Evolutionary conservation across 2,797 vertebrate genomes (phyloP).

Genomic region (Moxostoma hubbsi): DNA sequence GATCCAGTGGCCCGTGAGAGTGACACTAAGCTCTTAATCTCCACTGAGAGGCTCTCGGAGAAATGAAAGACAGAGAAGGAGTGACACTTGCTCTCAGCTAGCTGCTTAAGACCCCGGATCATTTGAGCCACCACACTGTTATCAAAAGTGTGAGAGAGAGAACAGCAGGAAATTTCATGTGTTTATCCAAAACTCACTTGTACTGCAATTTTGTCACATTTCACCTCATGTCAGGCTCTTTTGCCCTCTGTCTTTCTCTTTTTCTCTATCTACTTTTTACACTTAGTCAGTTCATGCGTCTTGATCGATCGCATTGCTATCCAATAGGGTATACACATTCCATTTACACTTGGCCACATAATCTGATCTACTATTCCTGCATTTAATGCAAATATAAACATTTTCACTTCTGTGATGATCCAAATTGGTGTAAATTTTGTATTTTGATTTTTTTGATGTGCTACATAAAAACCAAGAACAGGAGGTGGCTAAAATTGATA

Average conservation of each 20-base stretch:
- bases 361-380: no score
- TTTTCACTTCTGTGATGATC: no score
- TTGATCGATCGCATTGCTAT: no score
- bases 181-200: background rate
- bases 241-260: background rate
- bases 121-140: background rate
- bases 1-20: slow-evolving; percentile 34
- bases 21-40: slow-evolving; percentile 51
- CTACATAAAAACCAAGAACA: no score
- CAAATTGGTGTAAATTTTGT: no score
- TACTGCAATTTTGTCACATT: slow-evolving; percentile 16
- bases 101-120: slow-evolving; percentile 26
- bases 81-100: slow-evolving; percentile 30
- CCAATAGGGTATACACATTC: no score
- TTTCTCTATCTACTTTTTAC: no score
- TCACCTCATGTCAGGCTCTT: slow-evolving; percentile 7
- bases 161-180: slow-evolving; percentile 2
- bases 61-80: slow-evolving; percentile 14
- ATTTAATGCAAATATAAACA: no score
- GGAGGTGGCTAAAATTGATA: no score
- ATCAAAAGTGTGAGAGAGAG: background rate
- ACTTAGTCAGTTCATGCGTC: no score
- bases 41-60: slow-evolving; percentile 35
- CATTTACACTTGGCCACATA: no score
- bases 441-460: no score